Conservation (phyloP, 1,140 invertebrate species). For the Chlorops oryzae region DNA sequence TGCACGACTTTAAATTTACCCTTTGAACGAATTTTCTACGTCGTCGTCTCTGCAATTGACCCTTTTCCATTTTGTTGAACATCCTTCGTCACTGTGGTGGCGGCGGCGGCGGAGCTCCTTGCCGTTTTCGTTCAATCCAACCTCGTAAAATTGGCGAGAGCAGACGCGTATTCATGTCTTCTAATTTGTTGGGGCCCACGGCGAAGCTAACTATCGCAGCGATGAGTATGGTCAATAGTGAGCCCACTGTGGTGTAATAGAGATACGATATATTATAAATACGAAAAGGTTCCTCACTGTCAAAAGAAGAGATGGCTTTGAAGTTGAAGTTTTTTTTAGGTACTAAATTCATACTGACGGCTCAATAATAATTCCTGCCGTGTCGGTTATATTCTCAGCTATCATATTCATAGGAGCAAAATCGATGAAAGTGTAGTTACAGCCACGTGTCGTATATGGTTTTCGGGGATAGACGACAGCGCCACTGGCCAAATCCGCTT, state of each 20-base stretch:
- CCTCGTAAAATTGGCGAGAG: slow-evolving; percentile 62
- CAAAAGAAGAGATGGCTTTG: background rate
- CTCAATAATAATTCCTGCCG: no score
- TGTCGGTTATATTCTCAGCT: slow-evolving; percentile 13
- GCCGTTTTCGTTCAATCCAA: slow-evolving; percentile 50
- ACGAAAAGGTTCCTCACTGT: slow-evolving; percentile 9
- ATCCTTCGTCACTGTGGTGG: background rate
- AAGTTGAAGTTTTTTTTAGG: no score
- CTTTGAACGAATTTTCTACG: background rate
- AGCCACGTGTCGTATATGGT: slow-evolving; percentile 63
- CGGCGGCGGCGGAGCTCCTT: background rate
- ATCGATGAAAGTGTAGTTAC: slow-evolving; percentile 55
- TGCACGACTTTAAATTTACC: no score
- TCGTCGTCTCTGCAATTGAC: slow-evolving; percentile 6
- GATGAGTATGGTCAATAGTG: slow-evolving; percentile 60
- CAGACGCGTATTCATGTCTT: slow-evolving; percentile 56
- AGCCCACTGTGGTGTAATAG: slow-evolving; percentile 60
- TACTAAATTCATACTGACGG: no score
- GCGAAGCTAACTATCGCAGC: slow-evolving; percentile 54
- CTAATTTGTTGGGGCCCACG: slow-evolving; percentile 51
- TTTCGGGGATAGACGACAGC: slow-evolving; percentile 57
- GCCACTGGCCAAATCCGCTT: slow-evolving; percentile 61
- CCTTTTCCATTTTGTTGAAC: slow-evolving; percentile 7
- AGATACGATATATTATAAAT: slow-evolving; percentile 59
- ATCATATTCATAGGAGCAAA: slow-evolving; percentile 17